Percentiles rank a stretch among this genome's conserved stretches.
These are phyloP conservation scores for Onthophagus taurus DNA, from an alignment of 1,140 invertebrate genomes.

Conservation along the genomic window DNA sequence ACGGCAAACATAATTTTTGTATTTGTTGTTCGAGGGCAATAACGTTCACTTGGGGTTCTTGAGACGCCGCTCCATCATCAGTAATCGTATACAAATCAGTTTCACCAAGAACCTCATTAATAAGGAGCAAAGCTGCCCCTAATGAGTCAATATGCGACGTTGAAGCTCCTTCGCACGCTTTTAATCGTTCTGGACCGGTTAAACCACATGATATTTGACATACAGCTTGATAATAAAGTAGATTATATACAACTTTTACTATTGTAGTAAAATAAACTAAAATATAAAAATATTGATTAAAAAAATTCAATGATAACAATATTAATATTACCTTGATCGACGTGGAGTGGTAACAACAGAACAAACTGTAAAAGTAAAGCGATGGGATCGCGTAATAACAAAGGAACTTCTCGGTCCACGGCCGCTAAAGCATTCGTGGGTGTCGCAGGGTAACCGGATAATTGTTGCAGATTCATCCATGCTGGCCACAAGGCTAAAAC, in stretches of 20 bases:
- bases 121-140: conserved; percentile 35
- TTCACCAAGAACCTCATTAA: conserved; percentile 42
- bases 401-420: conserved; percentile 60
- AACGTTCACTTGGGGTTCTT: conserved; percentile 28
- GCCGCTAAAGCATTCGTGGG: conserved; percentile 37
- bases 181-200: conserved; percentile 41
- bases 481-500: conserved; percentile 55
- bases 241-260: conserved; percentile 77
- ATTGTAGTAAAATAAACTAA: conserved; percentile 81
- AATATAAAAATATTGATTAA: neutral
- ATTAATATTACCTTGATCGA: conserved; percentile 86
- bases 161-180: conserved; percentile 23
- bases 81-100: conserved; percentile 45
- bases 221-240: conserved; percentile 81
- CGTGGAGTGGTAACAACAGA: conserved; percentile 69
- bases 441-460: conserved; percentile 42
- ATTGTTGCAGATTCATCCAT: conserved; percentile 54
- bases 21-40: conserved; percentile 40
- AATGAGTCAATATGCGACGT: conserved; percentile 24
- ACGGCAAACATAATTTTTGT: conserved; percentile 72
- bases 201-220: conserved; percentile 60
- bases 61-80: conserved; percentile 21
- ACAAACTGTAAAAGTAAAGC: conserved; percentile 80
- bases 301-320: too few relatives aligned
- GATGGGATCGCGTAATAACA: conserved; percentile 74